Conservation (phyloP, 2,797 vertebrate genomes). For the Rhabdomys pumilio region DNA sequence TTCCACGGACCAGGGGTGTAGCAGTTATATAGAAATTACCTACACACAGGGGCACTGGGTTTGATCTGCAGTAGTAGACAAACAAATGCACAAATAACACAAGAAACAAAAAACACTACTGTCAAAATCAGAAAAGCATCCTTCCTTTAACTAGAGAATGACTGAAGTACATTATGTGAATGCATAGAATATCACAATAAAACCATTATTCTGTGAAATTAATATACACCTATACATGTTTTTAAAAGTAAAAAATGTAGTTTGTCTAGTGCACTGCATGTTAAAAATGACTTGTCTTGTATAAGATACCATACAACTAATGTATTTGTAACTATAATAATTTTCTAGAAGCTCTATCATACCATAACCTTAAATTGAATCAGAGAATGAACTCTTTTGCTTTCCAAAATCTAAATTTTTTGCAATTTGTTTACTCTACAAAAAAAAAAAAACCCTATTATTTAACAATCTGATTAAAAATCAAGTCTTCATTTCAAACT, state of each 20-base stretch:
- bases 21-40: not conserved
- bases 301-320: conserved; percentile 37
- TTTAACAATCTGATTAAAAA: conserved; percentile 52
- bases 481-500: conserved; percentile 20
- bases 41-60: not conserved
- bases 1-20: not conserved
- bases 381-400: not conserved
- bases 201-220: not conserved
- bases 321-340: conserved; percentile 16
- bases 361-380: conserved; percentile 45
- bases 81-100: not conserved
- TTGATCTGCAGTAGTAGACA: not conserved
- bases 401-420: conserved; percentile 25
- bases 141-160: not conserved
- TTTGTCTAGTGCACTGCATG: not conserved
- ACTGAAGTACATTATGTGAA: not conserved
- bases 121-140: conserved; percentile 26
- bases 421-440: conserved; percentile 48
- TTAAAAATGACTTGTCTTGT: conserved; percentile 27
- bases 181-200: not conserved
- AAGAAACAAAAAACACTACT: not conserved
- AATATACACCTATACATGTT: not conserved
- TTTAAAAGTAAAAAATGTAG: not conserved
- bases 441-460: conserved; percentile 1
- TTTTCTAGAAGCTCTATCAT: not conserved